A percentile compares a stretch with the other conserved stretches of the same genome.
Evolutionary conservation across 2,113 vertebrate species (phyloP).

Genomic region (Gyps fulvus): DNA sequence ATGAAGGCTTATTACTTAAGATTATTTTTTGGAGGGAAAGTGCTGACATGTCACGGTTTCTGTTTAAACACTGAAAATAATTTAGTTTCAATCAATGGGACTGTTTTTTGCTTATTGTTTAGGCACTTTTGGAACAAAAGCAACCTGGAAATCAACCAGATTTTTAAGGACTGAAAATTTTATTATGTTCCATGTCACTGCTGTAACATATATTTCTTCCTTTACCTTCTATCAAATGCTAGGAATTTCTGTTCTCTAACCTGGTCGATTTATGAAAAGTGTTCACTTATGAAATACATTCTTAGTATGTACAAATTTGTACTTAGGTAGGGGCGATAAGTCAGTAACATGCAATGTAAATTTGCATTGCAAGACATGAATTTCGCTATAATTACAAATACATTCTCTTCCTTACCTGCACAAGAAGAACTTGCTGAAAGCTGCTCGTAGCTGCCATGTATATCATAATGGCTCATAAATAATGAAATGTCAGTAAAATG

Average conservation of each 20-base stretch:
- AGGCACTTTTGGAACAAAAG: neutral
- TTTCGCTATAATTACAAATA: neutral
- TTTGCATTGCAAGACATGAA: neutral
- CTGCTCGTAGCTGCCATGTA: neutral
- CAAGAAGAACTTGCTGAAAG: neutral
- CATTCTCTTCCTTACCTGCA: neutral
- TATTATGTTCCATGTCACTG: neutral
- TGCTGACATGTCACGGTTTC: neutral
- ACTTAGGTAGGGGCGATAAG: neutral
- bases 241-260: neutral
- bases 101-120: neutral
- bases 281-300: neutral
- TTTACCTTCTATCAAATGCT: neutral
- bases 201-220: neutral
- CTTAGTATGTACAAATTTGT: neutral
- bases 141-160: neutral
- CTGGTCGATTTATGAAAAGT: neutral
- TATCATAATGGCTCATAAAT: neutral
- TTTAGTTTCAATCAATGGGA: neutral
- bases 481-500: neutral
- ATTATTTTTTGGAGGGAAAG: neutral
- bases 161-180: neutral
- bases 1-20: neutral
- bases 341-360: neutral
- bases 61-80: neutral